Base-by-base conservation (phyloP, 2,113 vertebrate genomes). In the Neoarius graeffei region DNA sequence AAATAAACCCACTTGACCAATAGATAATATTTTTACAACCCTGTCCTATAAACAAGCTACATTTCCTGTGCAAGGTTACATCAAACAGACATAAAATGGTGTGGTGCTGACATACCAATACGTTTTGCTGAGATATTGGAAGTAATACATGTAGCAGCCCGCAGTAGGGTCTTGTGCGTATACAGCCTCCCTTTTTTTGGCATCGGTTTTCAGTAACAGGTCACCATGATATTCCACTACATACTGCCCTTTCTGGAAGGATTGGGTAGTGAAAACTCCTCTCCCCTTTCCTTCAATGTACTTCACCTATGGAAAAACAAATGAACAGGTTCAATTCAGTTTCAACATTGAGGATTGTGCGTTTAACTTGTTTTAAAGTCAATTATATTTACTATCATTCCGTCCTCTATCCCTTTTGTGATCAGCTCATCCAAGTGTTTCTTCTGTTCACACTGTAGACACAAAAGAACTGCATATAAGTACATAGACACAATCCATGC, bases 131-230 rank as follows among this genome's bases (percentile, higher is more conserved):
- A 97, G 95, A 94, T 98, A 97, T 93, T 99, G 98, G 91, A 99
- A 99, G 92, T 99, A 99, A 94, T 99, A 99, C 98, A 99, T 99
- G 93, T 99, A 99, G 95, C 98, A 99, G 95, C 98, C 98, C 0
- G 98, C 98, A 86, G 96, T 94, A 0, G 98, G 97, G 83, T 99
- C 97, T 48, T 97, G 96, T 25, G 98, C 96, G 0, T 99, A 99
- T 56, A 97, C 90, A 0, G 96, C 96, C 93, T 99, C 98, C 86
- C 96, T 94, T 89, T 96, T 96, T 91, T 95, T 99, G 85, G 98
- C 98, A 0, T 98, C 98, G 0, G 96, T 96, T 93, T 94, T 94
- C 88, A 98, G 96, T 13, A 99, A 96, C 92, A 99, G 97, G 93
- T 99, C 98, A 15, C 98, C 98, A 0, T 99, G 96, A 93, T 99